phyloP scores from a whole-genome alignment of 2,797 vertebrate genomes.

The Balearica regulorum region DNA sequence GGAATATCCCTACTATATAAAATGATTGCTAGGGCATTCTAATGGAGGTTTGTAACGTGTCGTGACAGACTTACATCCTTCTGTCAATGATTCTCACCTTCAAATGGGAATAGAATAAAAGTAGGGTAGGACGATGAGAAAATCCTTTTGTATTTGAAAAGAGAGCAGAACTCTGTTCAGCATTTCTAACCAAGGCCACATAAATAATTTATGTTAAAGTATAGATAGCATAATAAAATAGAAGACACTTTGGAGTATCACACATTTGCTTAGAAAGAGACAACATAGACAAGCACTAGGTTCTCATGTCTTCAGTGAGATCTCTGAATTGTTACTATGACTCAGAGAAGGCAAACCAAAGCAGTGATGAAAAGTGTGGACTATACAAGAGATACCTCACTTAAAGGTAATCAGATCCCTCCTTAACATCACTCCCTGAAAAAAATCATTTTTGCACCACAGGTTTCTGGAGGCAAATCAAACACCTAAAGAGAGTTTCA shows the following conservation, averaged over 20 bases:
- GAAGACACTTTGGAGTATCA: neutral
- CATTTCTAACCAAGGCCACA: neutral
- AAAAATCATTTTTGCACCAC: neutral
- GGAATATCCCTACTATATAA: neutral
- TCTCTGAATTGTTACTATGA: neutral
- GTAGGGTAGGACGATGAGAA: neutral
- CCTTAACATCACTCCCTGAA: neutral
- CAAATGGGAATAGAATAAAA: neutral
- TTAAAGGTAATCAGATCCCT: neutral
- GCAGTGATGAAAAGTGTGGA: neutral
- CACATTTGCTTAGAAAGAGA: neutral
- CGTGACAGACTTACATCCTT: neutral
- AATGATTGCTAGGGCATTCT: neutral
- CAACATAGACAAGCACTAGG: neutral
- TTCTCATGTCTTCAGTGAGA: neutral
- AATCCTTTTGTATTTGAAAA: neutral
- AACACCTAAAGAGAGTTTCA: neutral
- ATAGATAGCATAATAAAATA: neutral
- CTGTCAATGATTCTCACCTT: neutral
- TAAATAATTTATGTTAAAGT: neutral
- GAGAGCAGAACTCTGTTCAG: neutral
- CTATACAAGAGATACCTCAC: neutral
- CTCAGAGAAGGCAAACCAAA: neutral
- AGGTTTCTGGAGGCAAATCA: neutral
- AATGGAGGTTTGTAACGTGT: neutral